Percentiles rank a stretch among this genome's conserved stretches.
phyloP scores from a whole-genome alignment of 2,797 vertebrate species.

The Scleropages formosus region DNA sequence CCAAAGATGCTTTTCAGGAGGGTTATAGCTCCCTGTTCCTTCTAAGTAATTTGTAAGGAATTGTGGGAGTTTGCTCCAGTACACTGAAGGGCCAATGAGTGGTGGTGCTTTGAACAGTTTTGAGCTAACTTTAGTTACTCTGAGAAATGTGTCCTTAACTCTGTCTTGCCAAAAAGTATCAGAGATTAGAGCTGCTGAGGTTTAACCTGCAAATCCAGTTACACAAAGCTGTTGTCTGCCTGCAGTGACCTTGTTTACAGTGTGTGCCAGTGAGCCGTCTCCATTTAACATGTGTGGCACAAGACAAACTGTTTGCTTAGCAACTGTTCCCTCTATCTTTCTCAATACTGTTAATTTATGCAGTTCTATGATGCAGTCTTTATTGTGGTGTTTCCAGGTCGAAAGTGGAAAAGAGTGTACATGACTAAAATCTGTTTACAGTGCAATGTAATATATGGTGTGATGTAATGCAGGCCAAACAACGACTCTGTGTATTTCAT shows the following conservation, averaged over 20 bases:
- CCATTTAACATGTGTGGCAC: too few relatives aligned
- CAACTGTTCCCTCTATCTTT: conserved; percentile 56
- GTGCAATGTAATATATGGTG: conserved; percentile 43
- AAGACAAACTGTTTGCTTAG: conserved; percentile 61
- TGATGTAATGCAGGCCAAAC: conserved; percentile 45
- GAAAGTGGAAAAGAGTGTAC: conserved; percentile 8
- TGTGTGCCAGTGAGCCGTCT: too few relatives aligned
- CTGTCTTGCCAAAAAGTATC: too few relatives aligned
- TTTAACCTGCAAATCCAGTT: conserved; percentile 36
- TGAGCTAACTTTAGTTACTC: neutral
- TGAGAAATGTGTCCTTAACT: neutral
- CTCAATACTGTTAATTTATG: conserved; percentile 55
- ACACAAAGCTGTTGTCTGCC: neutral
- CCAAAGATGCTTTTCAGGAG: neutral
- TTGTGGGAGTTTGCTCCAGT: too few relatives aligned
- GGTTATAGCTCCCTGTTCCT: neutral
- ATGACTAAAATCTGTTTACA: conserved; percentile 12
- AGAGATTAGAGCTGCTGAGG: too few relatives aligned
- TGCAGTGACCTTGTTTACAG: neutral
- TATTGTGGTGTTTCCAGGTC: conserved; percentile 53
- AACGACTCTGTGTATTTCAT: too few relatives aligned
- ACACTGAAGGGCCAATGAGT: neutral
- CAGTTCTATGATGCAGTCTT: conserved; percentile 61
- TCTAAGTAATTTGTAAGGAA: neutral
- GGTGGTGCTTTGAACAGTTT: neutral